Evolutionary conservation across 2,113 vertebrate genomes (phyloP).

Genomic region (Condylura cristata): DNA sequence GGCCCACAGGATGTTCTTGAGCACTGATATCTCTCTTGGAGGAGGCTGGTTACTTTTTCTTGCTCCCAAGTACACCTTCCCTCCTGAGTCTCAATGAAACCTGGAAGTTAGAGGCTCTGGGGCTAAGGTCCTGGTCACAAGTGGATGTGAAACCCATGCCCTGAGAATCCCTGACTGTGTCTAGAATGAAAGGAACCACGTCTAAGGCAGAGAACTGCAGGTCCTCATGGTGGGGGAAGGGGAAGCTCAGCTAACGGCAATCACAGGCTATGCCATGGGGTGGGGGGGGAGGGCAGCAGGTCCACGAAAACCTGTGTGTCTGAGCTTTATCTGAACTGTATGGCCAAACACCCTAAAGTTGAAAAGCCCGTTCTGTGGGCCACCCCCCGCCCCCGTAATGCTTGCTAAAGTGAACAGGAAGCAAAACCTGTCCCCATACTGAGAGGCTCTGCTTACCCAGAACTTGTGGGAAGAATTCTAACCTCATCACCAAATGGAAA

Average conservation of each 20-base stretch:
- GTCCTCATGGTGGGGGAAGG: background rate
- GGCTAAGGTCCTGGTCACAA: background rate
- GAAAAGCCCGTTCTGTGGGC: background rate
- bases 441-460: background rate
- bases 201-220: background rate
- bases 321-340: background rate
- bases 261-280: background rate
- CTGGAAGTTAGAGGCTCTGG: background rate
- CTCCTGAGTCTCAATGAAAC: background rate
- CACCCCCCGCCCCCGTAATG: background rate
- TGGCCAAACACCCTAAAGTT: background rate
- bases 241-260: background rate
- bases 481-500: background rate
- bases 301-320: background rate
- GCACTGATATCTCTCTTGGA: background rate
- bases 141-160: constrained; percentile 38
- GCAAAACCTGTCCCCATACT: background rate
- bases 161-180: background rate
- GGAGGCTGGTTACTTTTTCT: background rate
- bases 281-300: no score
- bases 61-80: background rate
- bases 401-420: background rate
- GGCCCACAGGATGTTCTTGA: background rate
- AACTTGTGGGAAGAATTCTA: background rate
- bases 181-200: background rate